These are phyloP conservation scores for Isaurus tuberculatus DNA, from an alignment of 92 coral and sea anemone species.

Conservation along the genomic window DNA sequence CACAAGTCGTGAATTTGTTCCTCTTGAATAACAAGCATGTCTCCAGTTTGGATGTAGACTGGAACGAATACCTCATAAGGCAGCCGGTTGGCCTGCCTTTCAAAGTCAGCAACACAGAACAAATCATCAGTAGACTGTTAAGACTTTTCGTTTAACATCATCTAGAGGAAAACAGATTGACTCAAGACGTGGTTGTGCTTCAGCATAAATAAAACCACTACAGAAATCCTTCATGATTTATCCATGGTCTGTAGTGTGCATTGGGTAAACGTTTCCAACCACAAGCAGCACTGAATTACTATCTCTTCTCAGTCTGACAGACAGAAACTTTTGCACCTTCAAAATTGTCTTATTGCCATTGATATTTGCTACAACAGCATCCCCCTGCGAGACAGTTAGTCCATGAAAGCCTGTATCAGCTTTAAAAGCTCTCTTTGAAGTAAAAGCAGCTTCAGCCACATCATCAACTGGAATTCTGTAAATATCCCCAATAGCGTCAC, in stretches of 20 bases:
- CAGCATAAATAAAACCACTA: conserved; percentile 57
- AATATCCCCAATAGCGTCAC: conserved; percentile 3
- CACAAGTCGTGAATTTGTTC: conserved; percentile 55
- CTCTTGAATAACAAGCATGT: conserved; percentile 66
- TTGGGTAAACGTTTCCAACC: not conserved
- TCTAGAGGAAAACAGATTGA: conserved; percentile 54
- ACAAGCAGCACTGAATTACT: conserved; percentile 12
- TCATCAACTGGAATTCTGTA: no score
- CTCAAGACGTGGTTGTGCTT: conserved; percentile 53
- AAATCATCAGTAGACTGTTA: conserved; percentile 35
- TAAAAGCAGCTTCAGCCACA: conserved; percentile 14
- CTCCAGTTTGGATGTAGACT: conserved; percentile 56
- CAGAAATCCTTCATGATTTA: conserved; percentile 36
- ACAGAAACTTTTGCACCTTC: conserved; percentile 20
- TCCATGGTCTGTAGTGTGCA: no score
- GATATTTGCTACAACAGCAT: conserved; percentile 47
- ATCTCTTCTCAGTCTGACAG: conserved; percentile 6
- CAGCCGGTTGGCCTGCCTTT: conserved; percentile 35
- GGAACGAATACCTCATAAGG: conserved; percentile 56
- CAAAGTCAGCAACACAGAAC: conserved; percentile 67
- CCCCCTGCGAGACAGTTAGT: conserved; percentile 52
- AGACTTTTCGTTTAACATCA: conserved; percentile 58
- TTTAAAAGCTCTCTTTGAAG: conserved; percentile 60
- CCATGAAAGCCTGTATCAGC: conserved; percentile 60
- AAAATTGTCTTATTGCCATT: conserved; percentile 53